Conservation (phyloP, 2,113 vertebrate genomes). For the Pollimyrus isidori region DNA sequence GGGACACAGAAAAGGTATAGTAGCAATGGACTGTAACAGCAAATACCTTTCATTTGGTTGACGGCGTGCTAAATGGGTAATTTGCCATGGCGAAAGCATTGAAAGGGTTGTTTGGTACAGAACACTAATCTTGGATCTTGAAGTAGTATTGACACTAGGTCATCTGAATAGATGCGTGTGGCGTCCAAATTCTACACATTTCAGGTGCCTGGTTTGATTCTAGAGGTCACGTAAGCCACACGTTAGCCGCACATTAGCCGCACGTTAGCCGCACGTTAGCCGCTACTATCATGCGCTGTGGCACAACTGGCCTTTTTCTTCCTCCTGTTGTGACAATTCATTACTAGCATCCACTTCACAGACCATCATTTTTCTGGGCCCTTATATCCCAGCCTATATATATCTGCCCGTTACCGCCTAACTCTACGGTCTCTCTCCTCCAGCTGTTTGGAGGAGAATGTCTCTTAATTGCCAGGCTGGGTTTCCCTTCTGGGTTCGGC, state of each 20-base stretch:
- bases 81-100: neutral
- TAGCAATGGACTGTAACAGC: neutral
- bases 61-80: neutral
- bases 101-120: neutral
- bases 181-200: neutral
- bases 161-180: neutral
- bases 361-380: neutral
- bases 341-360: neutral
- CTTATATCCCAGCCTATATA: neutral
- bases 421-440: neutral
- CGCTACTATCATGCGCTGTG: neutral
- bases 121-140: neutral
- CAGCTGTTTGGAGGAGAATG: neutral
- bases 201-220: neutral
- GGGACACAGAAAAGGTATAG: neutral
- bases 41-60: neutral
- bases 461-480: slow-evolving; percentile 26
- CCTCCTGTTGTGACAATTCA: neutral
- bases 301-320: neutral
- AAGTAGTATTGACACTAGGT: neutral
- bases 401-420: neutral
- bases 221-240: neutral
- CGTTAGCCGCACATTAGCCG: neutral
- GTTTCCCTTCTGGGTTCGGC: slow-evolving; percentile 30
- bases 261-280: neutral